A percentile compares a stretch with the other conserved stretches of the same genome.
phyloP scores from a whole-genome alignment of 2,797 vertebrate species.

The Ispidina lecontei region DNA sequence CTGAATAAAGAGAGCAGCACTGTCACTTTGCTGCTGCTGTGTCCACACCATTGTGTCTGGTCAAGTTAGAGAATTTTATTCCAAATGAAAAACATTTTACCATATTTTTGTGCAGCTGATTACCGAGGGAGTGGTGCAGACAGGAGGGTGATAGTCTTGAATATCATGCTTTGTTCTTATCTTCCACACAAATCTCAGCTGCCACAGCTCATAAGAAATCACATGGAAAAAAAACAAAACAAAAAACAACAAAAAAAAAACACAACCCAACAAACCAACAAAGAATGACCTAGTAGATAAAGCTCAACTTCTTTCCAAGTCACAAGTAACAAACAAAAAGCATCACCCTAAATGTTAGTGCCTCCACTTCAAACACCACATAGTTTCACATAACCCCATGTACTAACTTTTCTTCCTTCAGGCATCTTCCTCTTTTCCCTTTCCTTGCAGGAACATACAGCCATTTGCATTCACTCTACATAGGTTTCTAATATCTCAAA shows the following conservation, averaged over 20 bases:
- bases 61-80: not conserved
- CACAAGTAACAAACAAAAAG: not conserved
- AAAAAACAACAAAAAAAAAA: not conserved
- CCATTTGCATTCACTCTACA: not conserved
- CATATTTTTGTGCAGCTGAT: not conserved
- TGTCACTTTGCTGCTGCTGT: not conserved
- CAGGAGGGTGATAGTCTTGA: not conserved
- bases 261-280: not conserved
- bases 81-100: not conserved
- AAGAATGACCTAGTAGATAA: not conserved
- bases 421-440: not conserved
- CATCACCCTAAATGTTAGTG: not conserved
- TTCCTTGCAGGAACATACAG: not conserved
- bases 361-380: not conserved
- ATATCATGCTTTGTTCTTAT: not conserved
- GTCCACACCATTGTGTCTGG: not conserved
- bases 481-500: not conserved
- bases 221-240: not conserved
- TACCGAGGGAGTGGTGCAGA: not conserved
- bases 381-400: not conserved
- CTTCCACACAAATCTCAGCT: not conserved
- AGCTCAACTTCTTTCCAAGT: not conserved
- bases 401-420: not conserved
- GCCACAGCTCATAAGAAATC: not conserved
- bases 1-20: not conserved